Base-by-base conservation (phyloP, 2,113 vertebrate genomes). In the Heterochromis multidens region DNA sequence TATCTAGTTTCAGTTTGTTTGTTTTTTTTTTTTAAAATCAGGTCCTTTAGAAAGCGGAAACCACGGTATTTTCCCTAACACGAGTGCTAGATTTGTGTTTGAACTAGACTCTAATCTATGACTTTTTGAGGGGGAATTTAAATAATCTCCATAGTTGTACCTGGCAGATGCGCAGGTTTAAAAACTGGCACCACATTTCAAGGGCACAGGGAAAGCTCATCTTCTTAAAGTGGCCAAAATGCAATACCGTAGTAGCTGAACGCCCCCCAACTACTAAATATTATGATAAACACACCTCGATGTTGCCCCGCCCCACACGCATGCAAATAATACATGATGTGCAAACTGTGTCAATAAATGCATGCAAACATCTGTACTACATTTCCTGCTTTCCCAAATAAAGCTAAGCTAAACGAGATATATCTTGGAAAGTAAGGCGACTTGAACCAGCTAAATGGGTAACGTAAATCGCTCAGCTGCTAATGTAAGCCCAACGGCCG, bases 301-400 rank as follows among this genome's bases (percentile, higher is more conserved):
- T 16, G 63, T 65, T 40, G 88, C 92, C 92, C 91, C 91, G 92
- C 93, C 92, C 93, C 87, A 62, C 72, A 88, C 35, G 37, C 80
- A 85, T 77, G 43, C 60, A 77, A n/a, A 52, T 23, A 16, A 11
- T 85, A 65, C 85, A 58, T 60, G 10, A 72, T 78, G 6, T 79
- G 57, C 72, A 89, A 83, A 86, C 19, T 33, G 16, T 40, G 29
- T 9, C 54, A 31, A 57, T 82, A 54, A 21, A 70, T 78, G 52
- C 19, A 58, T 46, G 29, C 16, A 85, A 80, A 83, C n/a, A 67
- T 60, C 5, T n/a, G 21, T 6, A 1, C 25, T n/a, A 27, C 4
- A 7, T 52, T 79, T 52, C 1, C 13, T 49, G 12, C 14, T 9
- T 56, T 40, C 21, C 4, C 1, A 37, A 56, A 81, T 14, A n/a